Evolutionary conservation across 2,113 vertebrate genomes (phyloP).

Genomic region (Platysteira castanea): DNA sequence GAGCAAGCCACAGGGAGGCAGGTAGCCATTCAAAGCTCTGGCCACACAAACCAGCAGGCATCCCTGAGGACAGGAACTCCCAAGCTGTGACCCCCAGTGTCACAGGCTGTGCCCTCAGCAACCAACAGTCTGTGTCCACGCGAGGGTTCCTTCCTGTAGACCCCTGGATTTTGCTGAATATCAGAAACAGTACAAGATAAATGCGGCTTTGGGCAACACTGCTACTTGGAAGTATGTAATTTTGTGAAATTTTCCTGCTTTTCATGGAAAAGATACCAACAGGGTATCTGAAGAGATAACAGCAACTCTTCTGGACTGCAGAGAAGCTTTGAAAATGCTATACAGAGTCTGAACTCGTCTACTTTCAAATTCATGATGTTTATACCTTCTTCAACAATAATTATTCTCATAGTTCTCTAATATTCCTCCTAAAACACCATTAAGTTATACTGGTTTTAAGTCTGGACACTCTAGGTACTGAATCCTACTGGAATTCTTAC

Average conservation of each 20-base stretch:
- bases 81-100: accelerated
- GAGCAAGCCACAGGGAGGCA: not conserved
- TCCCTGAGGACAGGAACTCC: not conserved
- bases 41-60: accelerated
- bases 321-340: not conserved
- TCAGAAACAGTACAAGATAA: not conserved
- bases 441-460: not conserved
- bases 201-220: not conserved
- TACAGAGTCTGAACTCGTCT: not conserved
- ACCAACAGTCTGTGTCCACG: not conserved
- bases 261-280: not conserved
- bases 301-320: not conserved
- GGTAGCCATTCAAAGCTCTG: not conserved
- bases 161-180: not conserved
- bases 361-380: not conserved
- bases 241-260: not conserved
- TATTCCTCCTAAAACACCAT: not conserved
- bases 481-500: not conserved
- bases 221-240: not conserved
- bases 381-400: not conserved
- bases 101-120: not conserved
- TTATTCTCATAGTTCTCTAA: not conserved
- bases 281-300: not conserved
- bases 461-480: not conserved
- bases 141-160: not conserved